Percentiles rank a stretch among this genome's conserved stretches.
Conservation (phyloP, 2,888 invertebrate species). For the Cataglyphis rosenhaueri region DNA sequence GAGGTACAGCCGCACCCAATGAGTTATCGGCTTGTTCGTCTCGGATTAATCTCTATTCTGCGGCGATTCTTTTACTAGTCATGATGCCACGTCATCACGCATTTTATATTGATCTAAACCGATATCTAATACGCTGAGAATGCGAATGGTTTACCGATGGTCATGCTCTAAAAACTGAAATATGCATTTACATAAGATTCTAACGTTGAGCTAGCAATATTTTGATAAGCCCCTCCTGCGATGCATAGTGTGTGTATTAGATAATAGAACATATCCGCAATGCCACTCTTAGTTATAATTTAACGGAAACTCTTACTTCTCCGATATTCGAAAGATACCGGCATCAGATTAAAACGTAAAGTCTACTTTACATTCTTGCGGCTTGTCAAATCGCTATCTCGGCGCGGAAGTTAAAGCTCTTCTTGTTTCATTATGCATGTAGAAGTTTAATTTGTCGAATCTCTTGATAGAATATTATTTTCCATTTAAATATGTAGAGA, state of each 20-base stretch:
- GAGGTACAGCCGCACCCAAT: slow-evolving; percentile 67
- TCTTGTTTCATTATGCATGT: neutral
- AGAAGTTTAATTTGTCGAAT: neutral
- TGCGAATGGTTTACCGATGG: slow-evolving; percentile 55
- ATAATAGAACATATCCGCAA: slow-evolving; percentile 28
- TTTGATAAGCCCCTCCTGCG: slow-evolving; percentile 9
- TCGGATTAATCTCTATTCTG: slow-evolving; percentile 65
- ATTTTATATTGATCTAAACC: slow-evolving; percentile 46
- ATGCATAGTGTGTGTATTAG: slow-evolving; percentile 3
- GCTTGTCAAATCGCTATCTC: neutral
- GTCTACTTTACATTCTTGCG: neutral
- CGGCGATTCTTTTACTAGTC: slow-evolving; percentile 53
- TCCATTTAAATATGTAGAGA: neutral
- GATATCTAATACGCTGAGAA: slow-evolving; percentile 62
- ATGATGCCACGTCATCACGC: slow-evolving; percentile 37
- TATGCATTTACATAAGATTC: slow-evolving; percentile 22
- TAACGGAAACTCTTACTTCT: neutral
- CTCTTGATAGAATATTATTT: slow-evolving; percentile 8
- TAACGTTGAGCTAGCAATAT: slow-evolving; percentile 11
- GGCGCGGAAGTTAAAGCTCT: neutral
- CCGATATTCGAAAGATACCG: neutral
- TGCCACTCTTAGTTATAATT: slow-evolving; percentile 20
- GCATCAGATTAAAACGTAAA: slow-evolving; percentile 10
- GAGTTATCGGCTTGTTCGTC: slow-evolving; percentile 63
- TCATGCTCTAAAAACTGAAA: slow-evolving; percentile 61